A percentile compares a stretch with the other conserved stretches of the same genome.
Evolutionary conservation across 2,888 invertebrate genomes (phyloP).

Genomic region (Limnephilus auricula): DNA sequence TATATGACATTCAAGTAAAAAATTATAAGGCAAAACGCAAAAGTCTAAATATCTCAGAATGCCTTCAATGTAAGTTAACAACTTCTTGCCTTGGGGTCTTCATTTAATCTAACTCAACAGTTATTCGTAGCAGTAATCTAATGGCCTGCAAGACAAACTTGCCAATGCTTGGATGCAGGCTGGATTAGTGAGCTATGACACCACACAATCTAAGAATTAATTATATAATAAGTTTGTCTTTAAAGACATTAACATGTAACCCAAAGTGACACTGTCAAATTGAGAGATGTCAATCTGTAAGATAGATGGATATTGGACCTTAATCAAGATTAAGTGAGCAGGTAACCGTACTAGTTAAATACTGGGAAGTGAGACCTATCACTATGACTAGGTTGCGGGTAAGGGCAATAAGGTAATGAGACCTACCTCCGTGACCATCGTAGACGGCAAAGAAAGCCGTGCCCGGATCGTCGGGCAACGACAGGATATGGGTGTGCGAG

Average conservation of each 20-base stretch:
- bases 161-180: too few relatives aligned
- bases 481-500: conserved; percentile 96
- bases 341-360: not conserved
- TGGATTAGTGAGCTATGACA: not conserved
- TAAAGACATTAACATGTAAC: not conserved
- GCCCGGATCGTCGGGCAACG: conserved; percentile 93
- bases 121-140: not conserved
- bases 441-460: conserved; percentile 98
- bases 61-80: too few relatives aligned
- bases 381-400: conserved; percentile 18
- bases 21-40: too few relatives aligned
- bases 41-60: too few relatives aligned
- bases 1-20: too few relatives aligned
- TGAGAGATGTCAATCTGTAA: not conserved
- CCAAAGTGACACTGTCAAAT: not conserved
- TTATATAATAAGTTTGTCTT: not conserved
- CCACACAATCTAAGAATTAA: not conserved
- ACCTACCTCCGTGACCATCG: conserved; percentile 93
- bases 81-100: too few relatives aligned
- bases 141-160: not conserved
- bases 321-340: not conserved
- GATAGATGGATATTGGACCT: not conserved
- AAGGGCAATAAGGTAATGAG: not conserved
- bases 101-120: not conserved
- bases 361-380: not conserved